Evolutionary conservation across 2,888 invertebrate genomes (phyloP), one percentile per base, ranked within the genome.

Genomic region (Gandaritis pyraliata): DNA sequence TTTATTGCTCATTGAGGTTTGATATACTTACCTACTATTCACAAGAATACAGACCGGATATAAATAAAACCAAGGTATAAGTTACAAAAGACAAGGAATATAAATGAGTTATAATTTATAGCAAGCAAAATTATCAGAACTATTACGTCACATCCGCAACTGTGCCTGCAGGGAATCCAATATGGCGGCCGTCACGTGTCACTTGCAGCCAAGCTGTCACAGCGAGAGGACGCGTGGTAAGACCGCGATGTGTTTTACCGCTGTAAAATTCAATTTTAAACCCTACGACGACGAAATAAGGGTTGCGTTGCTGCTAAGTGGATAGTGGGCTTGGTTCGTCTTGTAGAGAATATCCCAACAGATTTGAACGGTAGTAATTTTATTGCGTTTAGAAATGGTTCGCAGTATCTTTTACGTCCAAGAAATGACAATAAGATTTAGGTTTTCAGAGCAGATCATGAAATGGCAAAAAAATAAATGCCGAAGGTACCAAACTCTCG

Each of bases 121-220:
- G 43, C 51, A 61, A 48, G 41, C 55, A 49, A 46, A 59, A 50
- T 55, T 59, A 36, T 43, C 53, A 58, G 36, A 49, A 68, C 61
- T 64, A 61, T 69, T 66, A 30, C 67, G 63, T 63, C 64, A 64
- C 51, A 38, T 54, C 65, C 56, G 53, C 61, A 56, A 47, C 56
- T 65, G 60, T 70, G 69, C 69, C 52, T 61, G 66, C 63, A 66
- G 72, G 73, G 66, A 74, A 79, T 77, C 75, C 74, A 80, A 81
- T 75, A 83, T 81, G 78, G 80, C 79, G 77, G 52, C 51, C 69
- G 76, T 80, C 81, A 80, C 48, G 75, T 80, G 83, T 83, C 83
- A 77, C 60, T 73, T 69, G 72, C 83, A 84, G 68, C 53, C 63
- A 54, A 65, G 61, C 70, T 72, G 72, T 77, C 77, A 71, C 33